phyloP scores from a whole-genome alignment of 2,113 vertebrate species.

The Dipodomys stephensi region DNA sequence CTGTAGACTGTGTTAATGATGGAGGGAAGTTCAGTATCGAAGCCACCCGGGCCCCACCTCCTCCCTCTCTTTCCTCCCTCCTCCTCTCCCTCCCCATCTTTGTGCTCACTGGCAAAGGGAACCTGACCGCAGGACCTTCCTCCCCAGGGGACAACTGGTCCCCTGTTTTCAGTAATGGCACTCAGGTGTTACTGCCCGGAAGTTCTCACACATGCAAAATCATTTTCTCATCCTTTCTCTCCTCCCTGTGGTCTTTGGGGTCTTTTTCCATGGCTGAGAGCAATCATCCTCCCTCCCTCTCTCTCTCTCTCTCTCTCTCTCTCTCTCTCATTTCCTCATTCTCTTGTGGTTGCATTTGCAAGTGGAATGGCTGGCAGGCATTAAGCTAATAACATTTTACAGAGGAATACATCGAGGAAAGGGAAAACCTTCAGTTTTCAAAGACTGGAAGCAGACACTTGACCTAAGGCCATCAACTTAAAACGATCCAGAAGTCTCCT shows the following conservation, averaged over 20 bases:
- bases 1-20: background rate
- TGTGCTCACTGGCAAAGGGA: background rate
- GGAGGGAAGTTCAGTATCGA: background rate
- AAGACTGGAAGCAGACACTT: constrained; percentile 75
- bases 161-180: background rate
- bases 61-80: too few species aligned
- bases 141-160: background rate
- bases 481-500: constrained; percentile 63
- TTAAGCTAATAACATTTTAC: constrained; percentile 55
- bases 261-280: too few species aligned
- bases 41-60: background rate
- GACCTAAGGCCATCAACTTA: constrained; percentile 71
- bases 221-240: background rate
- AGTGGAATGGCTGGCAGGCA: constrained; percentile 52
- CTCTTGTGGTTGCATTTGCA: constrained; percentile 50
- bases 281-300: too few species aligned
- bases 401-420: constrained; percentile 39
- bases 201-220: background rate
- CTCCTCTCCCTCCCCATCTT: background rate
- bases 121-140: background rate
- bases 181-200: too few species aligned
- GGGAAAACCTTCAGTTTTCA: constrained; percentile 53
- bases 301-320: background rate
- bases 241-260: background rate
- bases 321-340: constrained; percentile 37